Evolutionary conservation across 2,113 vertebrate genomes (phyloP), one percentile per base, ranked within the genome.

Genomic region (Verasper variegatus): DNA sequence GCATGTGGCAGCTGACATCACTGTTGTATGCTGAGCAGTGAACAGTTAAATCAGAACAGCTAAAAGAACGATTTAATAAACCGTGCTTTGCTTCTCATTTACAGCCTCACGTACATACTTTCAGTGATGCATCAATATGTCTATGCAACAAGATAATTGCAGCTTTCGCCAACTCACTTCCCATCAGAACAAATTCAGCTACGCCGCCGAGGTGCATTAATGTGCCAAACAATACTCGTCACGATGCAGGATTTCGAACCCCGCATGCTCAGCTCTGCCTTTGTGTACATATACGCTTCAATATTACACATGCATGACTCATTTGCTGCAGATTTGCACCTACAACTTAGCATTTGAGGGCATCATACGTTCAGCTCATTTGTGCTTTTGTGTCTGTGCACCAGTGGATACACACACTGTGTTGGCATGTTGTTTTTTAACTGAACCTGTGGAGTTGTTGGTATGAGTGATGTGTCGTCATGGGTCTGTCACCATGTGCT

Each of bases 171-270:
- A 26, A 56, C 57, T 80, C 47, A 68, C 21, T 67, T 55, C 59
- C 58, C 7, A 17, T 81, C 72, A 82, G 83, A 88, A 68, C 70
- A 27, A 64, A 69, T 72, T 80, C 69, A 66, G n/a, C 81, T 17
- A 18, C 79, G 51, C n/a, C 15, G 3, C 42, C 74, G 24, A 26
- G 71, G 64, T 49, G 56, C 78, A 60, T 42, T 71, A 49, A 61
- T 77, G 56, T 64, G 64, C 67, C 67, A 73, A 68, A 72, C 63
- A 49, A 17, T 17, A 5, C 13, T 17, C 5, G 47, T 54, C 52
- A 54, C n/a, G 21, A 49, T 42, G 64, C 21, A 61, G 72, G 64
- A 70, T 20, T 56, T 73, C 10, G 1, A 52, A 64, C 10, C 8
- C 40, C 55, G 55, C 71, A 57, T n/a, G 20, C 74, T 23, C 49